Percentiles rank a stretch among this genome's conserved stretches.
Evolutionary conservation across 2,113 vertebrate genomes (phyloP).

Genomic region (Paralichthys olivaceus): DNA sequence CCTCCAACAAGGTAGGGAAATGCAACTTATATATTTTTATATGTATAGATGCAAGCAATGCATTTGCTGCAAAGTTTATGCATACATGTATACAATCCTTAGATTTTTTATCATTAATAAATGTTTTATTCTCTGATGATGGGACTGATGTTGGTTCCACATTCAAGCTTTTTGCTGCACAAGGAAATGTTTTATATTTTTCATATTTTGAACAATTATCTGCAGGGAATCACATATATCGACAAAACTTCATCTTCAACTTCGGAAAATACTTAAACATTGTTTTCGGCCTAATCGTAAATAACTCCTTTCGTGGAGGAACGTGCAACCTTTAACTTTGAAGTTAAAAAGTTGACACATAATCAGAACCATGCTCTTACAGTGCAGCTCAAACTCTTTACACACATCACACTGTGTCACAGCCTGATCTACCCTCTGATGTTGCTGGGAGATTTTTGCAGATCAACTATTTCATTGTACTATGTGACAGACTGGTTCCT

Average conservation of each 20-base stretch:
- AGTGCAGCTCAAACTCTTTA: neutral
- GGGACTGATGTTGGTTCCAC: neutral
- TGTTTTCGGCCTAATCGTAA: neutral
- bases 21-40: neutral
- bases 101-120: neutral
- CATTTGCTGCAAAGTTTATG: neutral
- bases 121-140: neutral
- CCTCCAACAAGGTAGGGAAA: slow-evolving; percentile 78
- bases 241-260: neutral
- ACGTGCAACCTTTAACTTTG: neutral
- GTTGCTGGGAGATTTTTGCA: neutral
- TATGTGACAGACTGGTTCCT: neutral
- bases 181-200: neutral
- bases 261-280: neutral
- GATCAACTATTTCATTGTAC: neutral
- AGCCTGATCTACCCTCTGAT: neutral
- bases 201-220: neutral
- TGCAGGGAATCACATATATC: neutral
- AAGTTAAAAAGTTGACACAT: neutral
- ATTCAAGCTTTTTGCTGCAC: neutral
- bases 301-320: neutral
- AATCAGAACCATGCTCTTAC: neutral
- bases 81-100: neutral
- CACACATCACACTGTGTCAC: neutral
- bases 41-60: neutral